Conservation (phyloP, 1,140 invertebrate species). For the Hyposmocoma kahamanoa region DNA sequence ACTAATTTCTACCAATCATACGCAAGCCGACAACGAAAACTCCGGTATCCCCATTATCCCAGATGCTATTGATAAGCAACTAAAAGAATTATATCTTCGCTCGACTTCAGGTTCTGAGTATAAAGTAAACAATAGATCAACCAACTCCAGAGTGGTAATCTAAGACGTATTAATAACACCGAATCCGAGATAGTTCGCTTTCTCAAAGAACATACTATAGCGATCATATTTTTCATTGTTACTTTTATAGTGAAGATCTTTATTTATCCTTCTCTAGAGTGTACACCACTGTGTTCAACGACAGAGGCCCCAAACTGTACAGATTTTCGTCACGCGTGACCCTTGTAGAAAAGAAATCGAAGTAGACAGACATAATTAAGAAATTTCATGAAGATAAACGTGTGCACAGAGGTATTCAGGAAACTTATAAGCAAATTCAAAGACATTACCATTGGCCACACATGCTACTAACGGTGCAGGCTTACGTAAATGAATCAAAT, state of each 20-base stretch:
- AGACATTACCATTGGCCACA: too few relatives aligned
- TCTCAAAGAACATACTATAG: conserved; percentile 13
- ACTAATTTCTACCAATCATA: background rate
- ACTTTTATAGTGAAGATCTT: conserved; percentile 11
- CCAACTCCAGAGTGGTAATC: conserved; percentile 6
- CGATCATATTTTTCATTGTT: conserved; percentile 8
- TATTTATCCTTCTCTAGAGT: background rate
- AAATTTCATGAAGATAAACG: too few relatives aligned
- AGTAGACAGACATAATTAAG: too few relatives aligned
- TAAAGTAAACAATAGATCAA: background rate
- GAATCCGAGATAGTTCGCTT: conserved; percentile 10
- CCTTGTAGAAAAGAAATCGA: conserved; percentile 9
- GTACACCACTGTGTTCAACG: conserved; percentile 12
- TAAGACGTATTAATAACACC: conserved; percentile 7
- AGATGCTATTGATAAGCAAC: conserved; percentile 10
- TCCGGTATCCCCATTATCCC: conserved; percentile 11
- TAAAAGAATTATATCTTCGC: conserved; percentile 11
- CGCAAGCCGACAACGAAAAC: conserved; percentile 6
- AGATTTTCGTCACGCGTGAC: conserved; percentile 8
- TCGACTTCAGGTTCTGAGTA: conserved; percentile 7
- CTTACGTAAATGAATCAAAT: too few relatives aligned
- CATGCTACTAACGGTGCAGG: too few relatives aligned
- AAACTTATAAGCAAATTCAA: too few relatives aligned
- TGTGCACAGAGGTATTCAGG: too few relatives aligned
- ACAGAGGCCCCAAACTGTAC: conserved; percentile 13